Evolutionary conservation across 2,797 vertebrate species (phyloP).

Genomic region (Nyctibius grandis): DNA sequence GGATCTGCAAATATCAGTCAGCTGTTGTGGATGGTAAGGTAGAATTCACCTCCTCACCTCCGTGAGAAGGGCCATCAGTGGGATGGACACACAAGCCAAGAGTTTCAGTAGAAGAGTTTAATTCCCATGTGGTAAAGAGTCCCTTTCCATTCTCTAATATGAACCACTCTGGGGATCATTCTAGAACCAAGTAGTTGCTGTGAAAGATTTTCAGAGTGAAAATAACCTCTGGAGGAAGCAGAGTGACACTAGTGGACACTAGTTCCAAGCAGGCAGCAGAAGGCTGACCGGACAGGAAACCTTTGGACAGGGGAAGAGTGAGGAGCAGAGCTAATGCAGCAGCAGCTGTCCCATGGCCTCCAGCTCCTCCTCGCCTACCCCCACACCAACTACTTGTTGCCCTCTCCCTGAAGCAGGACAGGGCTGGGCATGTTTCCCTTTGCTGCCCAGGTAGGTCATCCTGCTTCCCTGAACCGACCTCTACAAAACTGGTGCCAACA

Average conservation of each 20-base stretch:
- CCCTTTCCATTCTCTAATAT: not conserved
- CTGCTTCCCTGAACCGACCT: not conserved
- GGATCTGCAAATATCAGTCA: not conserved
- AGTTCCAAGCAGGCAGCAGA: not conserved
- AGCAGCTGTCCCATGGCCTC: not conserved
- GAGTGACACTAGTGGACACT: not conserved
- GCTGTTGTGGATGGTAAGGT: not conserved
- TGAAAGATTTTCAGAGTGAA: not conserved
- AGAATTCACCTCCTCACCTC: not conserved
- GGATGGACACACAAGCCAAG: not conserved
- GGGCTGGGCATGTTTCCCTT: not conserved
- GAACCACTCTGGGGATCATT: not conserved
- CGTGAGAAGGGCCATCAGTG: not conserved
- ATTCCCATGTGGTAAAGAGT: not conserved
- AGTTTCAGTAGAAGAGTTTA: not conserved
- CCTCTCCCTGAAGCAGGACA: not conserved
- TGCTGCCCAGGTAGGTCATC: not conserved
- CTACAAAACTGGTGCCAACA: not conserved
- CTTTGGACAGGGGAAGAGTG: not conserved
- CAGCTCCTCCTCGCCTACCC: not conserved
- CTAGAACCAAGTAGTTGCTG: not conserved
- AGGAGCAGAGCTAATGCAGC: not conserved
- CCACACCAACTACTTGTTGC: not conserved
- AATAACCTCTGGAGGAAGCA: not conserved
- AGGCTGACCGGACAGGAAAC: not conserved